A percentile compares a stretch with the other conserved stretches of the same genome.
Conservation (phyloP, 2,888 invertebrate genomes). For the Papilio demoleus region DNA sequence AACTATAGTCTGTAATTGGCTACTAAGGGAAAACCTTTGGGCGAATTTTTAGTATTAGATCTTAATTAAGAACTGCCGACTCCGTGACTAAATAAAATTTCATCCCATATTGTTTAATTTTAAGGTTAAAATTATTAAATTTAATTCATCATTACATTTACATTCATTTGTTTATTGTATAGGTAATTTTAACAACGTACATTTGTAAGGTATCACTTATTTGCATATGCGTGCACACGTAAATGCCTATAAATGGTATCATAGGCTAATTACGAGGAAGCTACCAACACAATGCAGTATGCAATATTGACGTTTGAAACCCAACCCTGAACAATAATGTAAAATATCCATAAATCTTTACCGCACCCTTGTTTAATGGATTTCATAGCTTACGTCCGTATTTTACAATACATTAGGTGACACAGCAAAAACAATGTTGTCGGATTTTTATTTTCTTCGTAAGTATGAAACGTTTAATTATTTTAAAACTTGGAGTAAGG, state of each 20-base stretch:
- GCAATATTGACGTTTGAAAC: not conserved
- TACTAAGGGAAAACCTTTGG: not conserved
- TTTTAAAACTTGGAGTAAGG: not conserved
- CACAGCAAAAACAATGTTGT: slow-evolving; percentile 1
- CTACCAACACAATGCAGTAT: slow-evolving; percentile 26
- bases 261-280: slow-evolving; percentile 26
- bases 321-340: slow-evolving; percentile 23
- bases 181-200: not conserved
- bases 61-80: not conserved
- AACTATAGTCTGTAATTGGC: not conserved
- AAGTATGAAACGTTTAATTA: not conserved
- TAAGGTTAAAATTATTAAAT: not conserved
- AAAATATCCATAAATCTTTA: slow-evolving; percentile 24
- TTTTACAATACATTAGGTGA: slow-evolving; percentile 9
- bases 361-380: slow-evolving; percentile 34
- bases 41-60: not conserved
- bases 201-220: not conserved
- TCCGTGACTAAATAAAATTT: not conserved
- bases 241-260: slow-evolving; percentile 15
- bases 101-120: not conserved
- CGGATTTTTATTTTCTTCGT: not conserved
- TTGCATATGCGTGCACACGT: not conserved
- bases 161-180: not conserved
- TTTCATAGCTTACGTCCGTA: not conserved
- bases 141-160: not conserved